Conservation (phyloP, 2,888 invertebrate species). For the Drosophila kanekoi region DNA sequence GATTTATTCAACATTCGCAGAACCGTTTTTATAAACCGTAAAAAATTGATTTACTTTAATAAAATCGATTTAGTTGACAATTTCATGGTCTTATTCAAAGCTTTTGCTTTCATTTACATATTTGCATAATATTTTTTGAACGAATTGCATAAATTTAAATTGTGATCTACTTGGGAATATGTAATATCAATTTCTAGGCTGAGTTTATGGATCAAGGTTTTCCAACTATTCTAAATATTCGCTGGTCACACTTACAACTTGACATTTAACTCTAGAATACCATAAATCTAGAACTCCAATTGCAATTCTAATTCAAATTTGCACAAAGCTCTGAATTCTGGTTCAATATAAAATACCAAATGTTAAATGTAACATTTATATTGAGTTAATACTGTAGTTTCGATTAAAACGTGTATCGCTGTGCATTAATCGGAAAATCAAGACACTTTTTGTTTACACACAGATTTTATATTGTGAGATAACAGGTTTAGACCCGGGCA, state of each 20-base stretch:
- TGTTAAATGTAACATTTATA: background rate
- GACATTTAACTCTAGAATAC: background rate
- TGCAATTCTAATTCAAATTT: background rate
- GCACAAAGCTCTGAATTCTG: no score
- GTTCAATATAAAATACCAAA: background rate
- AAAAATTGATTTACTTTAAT: background rate
- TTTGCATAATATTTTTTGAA: constrained; percentile 14
- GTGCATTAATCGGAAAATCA: constrained; percentile 1
- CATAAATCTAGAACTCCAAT: background rate
- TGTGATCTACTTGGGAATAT: constrained; percentile 4
- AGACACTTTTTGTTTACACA: background rate
- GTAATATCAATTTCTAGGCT: background rate
- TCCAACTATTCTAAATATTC: background rate
- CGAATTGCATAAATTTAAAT: constrained; percentile 12
- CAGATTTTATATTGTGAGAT: constrained; percentile 12
- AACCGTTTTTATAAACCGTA: background rate
- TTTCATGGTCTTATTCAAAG: constrained; percentile 19
- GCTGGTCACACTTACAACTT: background rate
- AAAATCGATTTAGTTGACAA: constrained; percentile 6
- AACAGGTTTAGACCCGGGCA: background rate
- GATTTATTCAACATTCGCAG: no score
- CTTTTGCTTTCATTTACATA: constrained; percentile 15
- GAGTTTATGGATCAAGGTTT: constrained; percentile 10
- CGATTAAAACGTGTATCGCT: background rate
- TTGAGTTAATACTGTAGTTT: background rate